Conservation (phyloP, 2,797 vertebrate genomes). For the Zonotrichia albicollis region DNA sequence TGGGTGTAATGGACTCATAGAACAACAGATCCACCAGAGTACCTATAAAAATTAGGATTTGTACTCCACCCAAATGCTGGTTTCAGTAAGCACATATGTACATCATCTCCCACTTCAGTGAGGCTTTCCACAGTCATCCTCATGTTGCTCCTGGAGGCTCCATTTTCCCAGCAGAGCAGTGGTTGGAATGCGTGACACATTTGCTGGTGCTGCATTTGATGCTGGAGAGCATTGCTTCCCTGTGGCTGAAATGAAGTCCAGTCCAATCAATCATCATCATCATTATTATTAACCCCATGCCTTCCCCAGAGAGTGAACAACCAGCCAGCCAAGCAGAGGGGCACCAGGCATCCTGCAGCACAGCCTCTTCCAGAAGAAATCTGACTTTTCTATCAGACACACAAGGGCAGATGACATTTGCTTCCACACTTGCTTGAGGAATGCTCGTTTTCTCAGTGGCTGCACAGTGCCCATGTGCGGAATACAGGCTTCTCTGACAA, state of each 20-base stretch:
- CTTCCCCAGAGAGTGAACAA: background rate
- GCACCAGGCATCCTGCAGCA: background rate
- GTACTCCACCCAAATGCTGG: background rate
- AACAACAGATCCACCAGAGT: background rate
- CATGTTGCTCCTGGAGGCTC: accelerated
- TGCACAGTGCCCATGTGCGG: background rate
- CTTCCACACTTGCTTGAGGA: background rate
- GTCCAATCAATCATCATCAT: background rate
- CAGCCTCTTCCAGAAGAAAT: background rate
- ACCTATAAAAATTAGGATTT: background rate
- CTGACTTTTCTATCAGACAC: background rate
- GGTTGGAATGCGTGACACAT: background rate
- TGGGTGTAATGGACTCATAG: background rate
- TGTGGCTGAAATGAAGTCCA: background rate
- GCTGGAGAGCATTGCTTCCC: background rate
- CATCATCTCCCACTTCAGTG: background rate
- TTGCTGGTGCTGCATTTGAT: background rate
- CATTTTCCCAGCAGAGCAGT: background rate
- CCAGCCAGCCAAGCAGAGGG: background rate
- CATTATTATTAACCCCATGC: background rate
- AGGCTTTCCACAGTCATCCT: background rate
- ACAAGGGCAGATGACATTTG: background rate
- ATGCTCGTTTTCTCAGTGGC: background rate
- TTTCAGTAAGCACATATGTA: background rate
- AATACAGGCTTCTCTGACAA: background rate